A percentile compares a stretch with the other conserved stretches of the same genome.
These are phyloP conservation scores for Balaeniceps rex DNA, from an alignment of 2,113 vertebrate species.

Conservation along the genomic window DNA sequence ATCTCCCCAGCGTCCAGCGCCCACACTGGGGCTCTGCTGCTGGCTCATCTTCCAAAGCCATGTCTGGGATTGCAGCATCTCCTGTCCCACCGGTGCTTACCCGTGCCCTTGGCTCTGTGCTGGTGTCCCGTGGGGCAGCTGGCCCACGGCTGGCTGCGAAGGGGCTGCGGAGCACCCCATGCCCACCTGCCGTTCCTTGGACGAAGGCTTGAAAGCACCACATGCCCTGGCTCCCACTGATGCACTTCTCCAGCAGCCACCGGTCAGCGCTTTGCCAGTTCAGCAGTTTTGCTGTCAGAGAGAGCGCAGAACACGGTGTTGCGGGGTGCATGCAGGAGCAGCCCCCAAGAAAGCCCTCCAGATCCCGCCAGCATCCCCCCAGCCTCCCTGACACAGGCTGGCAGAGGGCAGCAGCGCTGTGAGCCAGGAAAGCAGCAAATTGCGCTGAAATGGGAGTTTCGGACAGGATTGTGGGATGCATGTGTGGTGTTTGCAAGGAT, in stretches of 20 bases:
- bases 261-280: constrained; percentile 62
- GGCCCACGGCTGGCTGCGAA: not conserved
- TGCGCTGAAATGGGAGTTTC: not conserved
- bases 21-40: not conserved
- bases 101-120: not conserved
- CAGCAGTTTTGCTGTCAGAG: constrained; percentile 64
- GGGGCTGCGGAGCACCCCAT: not conserved
- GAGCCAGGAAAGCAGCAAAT: not conserved
- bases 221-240: constrained; percentile 66
- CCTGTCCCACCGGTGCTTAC: not conserved
- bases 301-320: not conserved
- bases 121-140: not conserved
- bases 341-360: not conserved
- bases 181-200: constrained; percentile 66
- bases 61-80: not conserved
- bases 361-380: not conserved
- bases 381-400: not conserved
- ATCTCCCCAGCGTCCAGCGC: rapidly evolving
- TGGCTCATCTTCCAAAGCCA: not conserved
- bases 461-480: not conserved
- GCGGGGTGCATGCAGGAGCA: not conserved
- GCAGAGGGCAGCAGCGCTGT: not conserved
- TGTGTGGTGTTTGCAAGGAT: not conserved
- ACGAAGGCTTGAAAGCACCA: constrained; percentile 62
- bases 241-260: constrained; percentile 72